Evolutionary conservation across 2,888 invertebrate species (phyloP), one percentile per base, ranked within the genome.

Genomic region (Oligia strigilis): DNA sequence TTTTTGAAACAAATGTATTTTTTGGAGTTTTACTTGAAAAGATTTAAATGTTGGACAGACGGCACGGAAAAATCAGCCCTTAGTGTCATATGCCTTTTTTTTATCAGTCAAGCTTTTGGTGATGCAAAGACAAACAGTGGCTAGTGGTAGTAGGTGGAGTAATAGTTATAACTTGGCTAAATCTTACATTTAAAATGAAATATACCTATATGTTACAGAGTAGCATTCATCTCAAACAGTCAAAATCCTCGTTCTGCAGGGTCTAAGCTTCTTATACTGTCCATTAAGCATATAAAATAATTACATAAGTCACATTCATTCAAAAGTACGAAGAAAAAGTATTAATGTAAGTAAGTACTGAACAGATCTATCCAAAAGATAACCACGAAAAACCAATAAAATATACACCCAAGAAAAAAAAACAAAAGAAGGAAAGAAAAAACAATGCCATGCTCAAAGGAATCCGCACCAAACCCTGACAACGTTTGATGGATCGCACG

Each of bases 401-500:
- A 73, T 36, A 58, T 3, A 70, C 36, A 66, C 17, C 9, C 0
- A 29, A 55, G 14, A 55, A 71, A 67, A 81, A 40, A 46, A 72
- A 76, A 49, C 73, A 55, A 43, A 72, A 71, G 43, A 82, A 46
- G 1, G 46, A 52, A 77, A 46, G n/a, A 72, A 75, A 67, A 88
- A 87, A 88, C 88, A 87, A 87, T 90, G 72, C 77, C 82, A 80
- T 46, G 58, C 76, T 80, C 69, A 74, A 78, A 74, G 74, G 76
- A 83, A 91, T 84, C 75, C 76, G 46, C 74, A 78, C 62, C 62
- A 80, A 66, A 58, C 73, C 49, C 75, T 75, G 90, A 77, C 91
- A 77, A 67, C 74, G 52, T 84, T 84, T 90, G 89, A 91, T 85
- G 78, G 84, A 90, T 90, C 82, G 74, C 78, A 82, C 78, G 77